phyloP scores from a whole-genome alignment of 2,113 vertebrate species.

The Chloropsis cyanopogon region DNA sequence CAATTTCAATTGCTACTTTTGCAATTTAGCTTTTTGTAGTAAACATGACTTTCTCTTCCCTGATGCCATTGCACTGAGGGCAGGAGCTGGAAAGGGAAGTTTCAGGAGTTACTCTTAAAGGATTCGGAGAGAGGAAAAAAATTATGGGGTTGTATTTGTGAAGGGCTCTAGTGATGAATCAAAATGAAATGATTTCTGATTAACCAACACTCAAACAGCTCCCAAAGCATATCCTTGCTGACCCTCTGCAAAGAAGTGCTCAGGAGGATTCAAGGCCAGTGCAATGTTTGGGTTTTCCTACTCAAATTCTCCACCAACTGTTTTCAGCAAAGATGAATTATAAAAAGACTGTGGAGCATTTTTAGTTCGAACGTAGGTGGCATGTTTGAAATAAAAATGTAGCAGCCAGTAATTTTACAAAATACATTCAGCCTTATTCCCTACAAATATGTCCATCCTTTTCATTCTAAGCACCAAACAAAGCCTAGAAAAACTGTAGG shows the following conservation, averaged over 20 bases:
- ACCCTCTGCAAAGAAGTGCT: not conserved
- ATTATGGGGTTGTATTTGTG: not conserved
- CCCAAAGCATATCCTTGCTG: not conserved
- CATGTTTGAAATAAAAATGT: not conserved
- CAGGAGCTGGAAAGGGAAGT: not conserved
- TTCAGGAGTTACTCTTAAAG: not conserved
- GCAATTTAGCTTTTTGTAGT: not conserved
- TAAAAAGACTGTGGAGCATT: not conserved
- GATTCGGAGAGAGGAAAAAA: not conserved
- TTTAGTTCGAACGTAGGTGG: not conserved
- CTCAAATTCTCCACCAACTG: not conserved
- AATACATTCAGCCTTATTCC: not conserved
- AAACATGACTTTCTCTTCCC: not conserved
- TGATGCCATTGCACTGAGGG: not conserved
- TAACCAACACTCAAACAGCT: not conserved
- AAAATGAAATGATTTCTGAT: constrained; percentile 30
- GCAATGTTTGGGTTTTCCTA: not conserved
- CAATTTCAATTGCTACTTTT: not conserved
- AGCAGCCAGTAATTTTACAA: not conserved
- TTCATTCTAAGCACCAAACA: not conserved
- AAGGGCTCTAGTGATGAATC: constrained; percentile 4
- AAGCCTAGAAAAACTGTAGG: not conserved
- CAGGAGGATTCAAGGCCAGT: not conserved
- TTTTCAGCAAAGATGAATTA: not conserved
- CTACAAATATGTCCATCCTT: not conserved